Conservation (phyloP, 2,888 invertebrate genomes). For the Entomobrya multifasciata region DNA sequence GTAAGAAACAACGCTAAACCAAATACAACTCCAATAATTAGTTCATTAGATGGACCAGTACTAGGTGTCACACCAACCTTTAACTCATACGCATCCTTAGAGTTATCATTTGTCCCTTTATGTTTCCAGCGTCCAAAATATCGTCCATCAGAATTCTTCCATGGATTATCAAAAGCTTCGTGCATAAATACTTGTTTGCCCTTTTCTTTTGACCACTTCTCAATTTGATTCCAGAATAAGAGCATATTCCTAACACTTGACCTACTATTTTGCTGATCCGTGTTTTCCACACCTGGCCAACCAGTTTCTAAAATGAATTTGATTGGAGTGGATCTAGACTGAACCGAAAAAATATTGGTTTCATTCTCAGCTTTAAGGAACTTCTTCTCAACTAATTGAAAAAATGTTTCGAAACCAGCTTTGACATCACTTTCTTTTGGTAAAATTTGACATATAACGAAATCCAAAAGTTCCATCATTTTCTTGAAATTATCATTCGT, state of each 20-base stretch:
- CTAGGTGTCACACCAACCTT: constrained; percentile 27
- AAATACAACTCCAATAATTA: constrained; percentile 49
- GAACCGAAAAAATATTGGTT: not conserved
- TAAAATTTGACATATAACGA: constrained; percentile 15
- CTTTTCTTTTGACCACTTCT: constrained; percentile 14
- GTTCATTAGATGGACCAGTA: not conserved
- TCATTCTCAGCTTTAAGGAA: not conserved
- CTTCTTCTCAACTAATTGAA: not conserved
- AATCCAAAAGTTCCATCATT: too few species aligned
- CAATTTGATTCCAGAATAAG: constrained; percentile 18
- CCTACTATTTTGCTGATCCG: not conserved
- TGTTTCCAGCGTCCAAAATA: constrained; percentile 64
- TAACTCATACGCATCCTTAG: constrained; percentile 40
- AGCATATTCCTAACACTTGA: not conserved
- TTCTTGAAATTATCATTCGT: too few species aligned
- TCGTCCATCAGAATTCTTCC: constrained; percentile 62
- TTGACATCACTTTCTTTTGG: not conserved
- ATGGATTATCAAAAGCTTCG: constrained; percentile 69
- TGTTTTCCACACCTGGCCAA: constrained; percentile 43
- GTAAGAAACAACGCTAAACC: constrained; percentile 15
- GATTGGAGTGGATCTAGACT: not conserved
- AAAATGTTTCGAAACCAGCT: not conserved
- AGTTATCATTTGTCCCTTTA: constrained; percentile 28
- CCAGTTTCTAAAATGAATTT: constrained; percentile 47
- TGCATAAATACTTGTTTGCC: constrained; percentile 38